Percentiles rank a stretch among this genome's conserved stretches.
phyloP scores from a whole-genome alignment of 1,140 invertebrate genomes.

The Atta cephalotes region DNA sequence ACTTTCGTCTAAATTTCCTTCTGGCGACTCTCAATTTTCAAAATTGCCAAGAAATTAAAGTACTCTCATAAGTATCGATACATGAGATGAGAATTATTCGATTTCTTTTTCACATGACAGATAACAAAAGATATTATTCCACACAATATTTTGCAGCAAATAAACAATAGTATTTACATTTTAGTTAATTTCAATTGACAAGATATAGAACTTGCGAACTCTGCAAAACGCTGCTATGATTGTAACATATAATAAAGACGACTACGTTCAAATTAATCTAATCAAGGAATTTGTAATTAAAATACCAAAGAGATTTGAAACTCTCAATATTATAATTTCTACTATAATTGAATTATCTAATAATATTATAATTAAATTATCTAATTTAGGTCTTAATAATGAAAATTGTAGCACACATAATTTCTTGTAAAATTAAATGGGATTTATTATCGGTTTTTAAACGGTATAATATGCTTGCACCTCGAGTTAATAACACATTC shows the following conservation, averaged over 20 bases:
- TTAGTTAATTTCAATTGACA: neutral
- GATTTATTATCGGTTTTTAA: neutral
- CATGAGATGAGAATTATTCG: neutral
- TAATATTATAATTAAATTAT: slow-evolving; percentile 14
- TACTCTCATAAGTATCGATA: neutral
- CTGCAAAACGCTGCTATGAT: neutral
- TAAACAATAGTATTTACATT: neutral
- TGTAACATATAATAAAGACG: slow-evolving; percentile 2
- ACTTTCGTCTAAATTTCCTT: slow-evolving; percentile 60
- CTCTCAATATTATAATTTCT: neutral
- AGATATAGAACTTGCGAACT: neutral
- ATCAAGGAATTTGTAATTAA: neutral
- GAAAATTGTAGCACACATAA: neutral
- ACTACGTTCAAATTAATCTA: neutral
- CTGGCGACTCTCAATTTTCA: slow-evolving; percentile 45
- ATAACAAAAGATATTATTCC: neutral
- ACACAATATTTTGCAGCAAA: neutral
- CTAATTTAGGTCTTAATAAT: neutral
- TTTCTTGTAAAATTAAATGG: neutral
- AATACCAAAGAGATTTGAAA: neutral
- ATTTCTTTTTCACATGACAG: neutral
- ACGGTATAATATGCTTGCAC: neutral
- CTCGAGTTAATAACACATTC: neutral
- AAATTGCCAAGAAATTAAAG: slow-evolving; percentile 45
- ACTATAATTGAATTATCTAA: neutral